phyloP scores from a whole-genome alignment of 2,888 invertebrate species.

The Catocala sponsa region DNA sequence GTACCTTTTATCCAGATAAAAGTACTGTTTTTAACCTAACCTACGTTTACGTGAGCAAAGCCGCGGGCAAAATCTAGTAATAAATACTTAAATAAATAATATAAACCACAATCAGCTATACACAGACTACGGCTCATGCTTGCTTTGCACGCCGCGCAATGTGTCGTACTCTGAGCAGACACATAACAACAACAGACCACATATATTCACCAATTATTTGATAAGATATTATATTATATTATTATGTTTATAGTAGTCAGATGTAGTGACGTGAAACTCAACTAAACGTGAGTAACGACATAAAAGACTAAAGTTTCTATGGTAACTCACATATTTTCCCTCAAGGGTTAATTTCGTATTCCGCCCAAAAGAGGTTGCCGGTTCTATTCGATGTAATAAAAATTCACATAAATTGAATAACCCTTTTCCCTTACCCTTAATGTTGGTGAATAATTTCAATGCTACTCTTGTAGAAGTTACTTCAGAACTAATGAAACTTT shows the following conservation, averaged over 20 bases:
- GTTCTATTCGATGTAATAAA: not conserved
- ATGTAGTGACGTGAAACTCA: not conserved
- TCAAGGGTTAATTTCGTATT: not conserved
- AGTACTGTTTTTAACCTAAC: no score
- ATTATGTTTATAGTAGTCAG: not conserved
- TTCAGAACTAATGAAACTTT: not conserved
- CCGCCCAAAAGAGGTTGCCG: not conserved
- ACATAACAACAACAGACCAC: no score
- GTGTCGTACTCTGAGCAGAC: no score
- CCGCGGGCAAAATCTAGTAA: no score
- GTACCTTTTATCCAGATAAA: no score
- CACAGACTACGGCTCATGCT: no score
- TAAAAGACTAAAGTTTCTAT: not conserved
- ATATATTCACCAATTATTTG: no score
- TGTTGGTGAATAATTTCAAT: not conserved
- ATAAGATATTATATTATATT: no score
- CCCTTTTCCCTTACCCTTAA: not conserved
- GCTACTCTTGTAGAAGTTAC: not conserved
- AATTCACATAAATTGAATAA: constrained; percentile 3
- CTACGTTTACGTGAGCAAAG: no score
- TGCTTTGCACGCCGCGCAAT: no score
- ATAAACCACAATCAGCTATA: no score
- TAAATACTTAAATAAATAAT: no score
- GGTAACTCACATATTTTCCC: not conserved
- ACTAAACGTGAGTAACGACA: not conserved